Evolutionary conservation across 2,888 invertebrate species (phyloP).

Genomic region (Latrodectus hesperus): DNA sequence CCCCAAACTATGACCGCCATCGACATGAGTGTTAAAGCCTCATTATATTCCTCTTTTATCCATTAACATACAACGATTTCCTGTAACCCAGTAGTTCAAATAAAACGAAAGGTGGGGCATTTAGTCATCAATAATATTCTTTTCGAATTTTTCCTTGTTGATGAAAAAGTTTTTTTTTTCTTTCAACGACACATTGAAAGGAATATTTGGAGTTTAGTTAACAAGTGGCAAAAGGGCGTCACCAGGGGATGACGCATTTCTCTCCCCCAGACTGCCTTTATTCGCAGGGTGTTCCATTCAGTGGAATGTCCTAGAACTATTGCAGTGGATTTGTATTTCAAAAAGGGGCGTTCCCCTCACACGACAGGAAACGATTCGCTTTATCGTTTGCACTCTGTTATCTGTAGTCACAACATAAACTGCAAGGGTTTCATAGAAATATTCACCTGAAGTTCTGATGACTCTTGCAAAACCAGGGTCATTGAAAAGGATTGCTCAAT

Average conservation of each 20-base stretch:
- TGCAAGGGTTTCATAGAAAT: too few relatives aligned
- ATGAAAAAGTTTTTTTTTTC: slow-evolving; percentile 41
- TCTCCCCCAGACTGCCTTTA: slow-evolving; percentile 57
- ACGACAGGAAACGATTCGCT: slow-evolving; percentile 45
- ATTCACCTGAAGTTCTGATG: too few relatives aligned
- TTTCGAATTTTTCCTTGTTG: slow-evolving; percentile 9
- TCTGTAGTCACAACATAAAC: slow-evolving; percentile 1
- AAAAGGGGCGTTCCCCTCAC: slow-evolving; percentile 43
- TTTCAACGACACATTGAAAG: slow-evolving; percentile 46
- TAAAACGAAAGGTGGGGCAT: slow-evolving; percentile 39
- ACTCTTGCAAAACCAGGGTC: too few relatives aligned
- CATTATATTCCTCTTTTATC: slow-evolving; percentile 55
- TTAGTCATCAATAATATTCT: slow-evolving; percentile 46
- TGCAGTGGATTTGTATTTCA: slow-evolving; percentile 60
- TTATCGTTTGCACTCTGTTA: slow-evolving; percentile 34
- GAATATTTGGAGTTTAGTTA: slow-evolving; percentile 45
- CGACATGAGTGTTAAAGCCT: slow-evolving; percentile 43
- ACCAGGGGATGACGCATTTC: slow-evolving; percentile 32
- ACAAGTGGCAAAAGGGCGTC: slow-evolving; percentile 58
- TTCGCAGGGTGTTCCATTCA: slow-evolving; percentile 44
- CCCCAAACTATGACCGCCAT: slow-evolving; percentile 17
- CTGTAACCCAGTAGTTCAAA: slow-evolving; percentile 57
- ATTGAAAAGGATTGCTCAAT: too few relatives aligned
- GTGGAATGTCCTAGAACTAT: slow-evolving; percentile 63
- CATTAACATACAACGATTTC: slow-evolving; percentile 61